Conservation (phyloP, 64 coral and sea anemone genomes). For the Hydrozoanthus tunicans region DNA sequence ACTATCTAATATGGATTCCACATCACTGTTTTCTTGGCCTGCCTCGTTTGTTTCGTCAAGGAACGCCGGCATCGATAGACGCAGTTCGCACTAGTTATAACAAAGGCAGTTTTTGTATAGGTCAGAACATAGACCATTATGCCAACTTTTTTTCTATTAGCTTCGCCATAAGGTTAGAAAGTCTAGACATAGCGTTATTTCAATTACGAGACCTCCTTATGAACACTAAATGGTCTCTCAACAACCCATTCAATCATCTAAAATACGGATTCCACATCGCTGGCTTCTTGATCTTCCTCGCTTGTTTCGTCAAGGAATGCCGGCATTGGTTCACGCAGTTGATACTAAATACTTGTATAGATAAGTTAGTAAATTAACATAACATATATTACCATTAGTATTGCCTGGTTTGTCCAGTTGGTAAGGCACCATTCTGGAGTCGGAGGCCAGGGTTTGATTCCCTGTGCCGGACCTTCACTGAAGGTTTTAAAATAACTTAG, state of each 20-base stretch:
- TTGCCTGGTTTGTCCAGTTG: no score
- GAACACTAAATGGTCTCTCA: no score
- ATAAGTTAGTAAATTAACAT: no score
- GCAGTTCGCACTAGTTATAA: slow-evolving; percentile 66
- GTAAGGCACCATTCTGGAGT: no score
- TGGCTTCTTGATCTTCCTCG: slow-evolving; percentile 86
- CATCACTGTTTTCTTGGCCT: slow-evolving; percentile 87
- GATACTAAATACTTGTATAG: slow-evolving; percentile 41
- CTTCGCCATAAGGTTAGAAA: no score
- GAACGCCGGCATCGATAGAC: slow-evolving; percentile 81
- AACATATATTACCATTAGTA: no score
- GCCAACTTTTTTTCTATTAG: neutral
- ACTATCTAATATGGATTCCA: slow-evolving; percentile 71
- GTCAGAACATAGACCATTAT: neutral
- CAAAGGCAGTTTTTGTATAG: neutral
- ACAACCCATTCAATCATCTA: slow-evolving; percentile 21
- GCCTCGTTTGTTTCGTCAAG: slow-evolving; percentile 84
- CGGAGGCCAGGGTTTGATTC: no score
- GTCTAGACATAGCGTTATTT: no score
- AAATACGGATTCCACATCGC: slow-evolving; percentile 76
- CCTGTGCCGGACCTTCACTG: no score
- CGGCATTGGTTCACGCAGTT: slow-evolving; percentile 72
- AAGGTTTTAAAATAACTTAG: no score
- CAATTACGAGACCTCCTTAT: no score
- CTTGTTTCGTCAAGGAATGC: slow-evolving; percentile 88